phyloP scores from a whole-genome alignment of 2,888 invertebrate genomes.

The Chrysolina haemoptera region DNA sequence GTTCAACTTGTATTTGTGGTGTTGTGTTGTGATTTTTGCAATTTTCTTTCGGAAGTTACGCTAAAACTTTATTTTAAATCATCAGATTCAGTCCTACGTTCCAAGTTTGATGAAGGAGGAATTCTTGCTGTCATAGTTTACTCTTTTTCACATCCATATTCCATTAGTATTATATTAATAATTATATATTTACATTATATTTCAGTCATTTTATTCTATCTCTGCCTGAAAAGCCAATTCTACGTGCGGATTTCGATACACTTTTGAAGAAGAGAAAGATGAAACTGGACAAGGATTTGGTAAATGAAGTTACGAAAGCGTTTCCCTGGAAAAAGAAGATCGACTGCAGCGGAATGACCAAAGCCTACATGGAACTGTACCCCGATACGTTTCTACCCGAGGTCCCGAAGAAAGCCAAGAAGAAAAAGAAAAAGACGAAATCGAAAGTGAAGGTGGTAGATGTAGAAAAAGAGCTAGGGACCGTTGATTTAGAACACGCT shows the following conservation, averaged over 20 bases:
- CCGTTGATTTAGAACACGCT: constrained; percentile 12
- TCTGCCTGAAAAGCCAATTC: constrained; percentile 62
- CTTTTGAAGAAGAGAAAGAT: constrained; percentile 63
- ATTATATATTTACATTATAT: constrained; percentile 30
- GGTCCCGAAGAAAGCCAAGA: constrained; percentile 61
- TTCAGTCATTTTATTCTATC: constrained; percentile 67
- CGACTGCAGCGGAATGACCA: constrained; percentile 65
- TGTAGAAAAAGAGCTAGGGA: neutral
- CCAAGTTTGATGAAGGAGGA: too few relatives aligned
- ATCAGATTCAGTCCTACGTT: too few relatives aligned
- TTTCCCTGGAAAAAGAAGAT: constrained; percentile 65
- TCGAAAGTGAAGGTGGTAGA: constrained; percentile 19
- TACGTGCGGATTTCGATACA: constrained; percentile 62
- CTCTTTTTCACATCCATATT: too few relatives aligned
- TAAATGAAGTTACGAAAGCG: constrained; percentile 62
- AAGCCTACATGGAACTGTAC: constrained; percentile 67
- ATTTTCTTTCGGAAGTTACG: too few relatives aligned
- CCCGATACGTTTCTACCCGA: constrained; percentile 67
- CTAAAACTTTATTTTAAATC: too few relatives aligned
- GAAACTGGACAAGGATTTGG: constrained; percentile 63
- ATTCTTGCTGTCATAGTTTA: too few relatives aligned
- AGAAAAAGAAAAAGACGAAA: constrained; percentile 48
- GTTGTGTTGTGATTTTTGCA: too few relatives aligned
- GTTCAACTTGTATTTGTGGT: too few relatives aligned
- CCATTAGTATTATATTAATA: too few relatives aligned